Conservation (phyloP, 2,113 vertebrate species). For the Austrofundulus limnaeus region DNA sequence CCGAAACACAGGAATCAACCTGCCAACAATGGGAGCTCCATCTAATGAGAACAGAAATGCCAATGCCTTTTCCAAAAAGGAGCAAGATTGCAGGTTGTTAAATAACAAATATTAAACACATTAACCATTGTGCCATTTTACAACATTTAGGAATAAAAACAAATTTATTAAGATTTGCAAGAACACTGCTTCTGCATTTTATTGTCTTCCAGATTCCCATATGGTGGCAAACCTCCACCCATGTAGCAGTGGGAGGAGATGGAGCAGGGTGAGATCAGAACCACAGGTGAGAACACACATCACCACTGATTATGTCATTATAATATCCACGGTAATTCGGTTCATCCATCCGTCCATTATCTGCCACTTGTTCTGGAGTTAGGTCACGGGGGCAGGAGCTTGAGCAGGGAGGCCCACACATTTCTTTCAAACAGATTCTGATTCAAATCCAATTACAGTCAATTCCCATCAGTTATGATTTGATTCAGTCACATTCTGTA, state of each 20-base stretch:
- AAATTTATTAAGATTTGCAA: not conserved
- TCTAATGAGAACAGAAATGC: conserved; percentile 53
- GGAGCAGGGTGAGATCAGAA: not conserved
- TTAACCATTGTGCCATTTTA: not conserved
- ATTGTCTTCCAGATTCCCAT: conserved; percentile 64
- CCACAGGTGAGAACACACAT: conserved; percentile 4
- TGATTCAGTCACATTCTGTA: no score
- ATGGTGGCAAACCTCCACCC: conserved; percentile 50
- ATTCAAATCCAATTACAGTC: no score
- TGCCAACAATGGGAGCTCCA: conserved; percentile 65
- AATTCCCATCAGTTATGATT: no score
- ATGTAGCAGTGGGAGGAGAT: conserved; percentile 38
- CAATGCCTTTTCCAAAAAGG: conserved; percentile 45
- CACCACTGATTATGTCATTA: not conserved
- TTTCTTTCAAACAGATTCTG: no score
- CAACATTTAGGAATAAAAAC: not conserved
- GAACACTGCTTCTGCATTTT: conserved; percentile 2
- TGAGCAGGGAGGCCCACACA: no score
- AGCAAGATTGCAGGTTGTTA: conserved; percentile 57
- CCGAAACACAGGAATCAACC: conserved; percentile 62
- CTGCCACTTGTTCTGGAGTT: no score
- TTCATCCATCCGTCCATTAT: no score
- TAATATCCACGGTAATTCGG: no score
- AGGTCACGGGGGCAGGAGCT: no score
- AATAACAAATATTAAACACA: not conserved